Conservation (phyloP, 2,888 invertebrate genomes). For the Drosophila bunnanda region DNA sequence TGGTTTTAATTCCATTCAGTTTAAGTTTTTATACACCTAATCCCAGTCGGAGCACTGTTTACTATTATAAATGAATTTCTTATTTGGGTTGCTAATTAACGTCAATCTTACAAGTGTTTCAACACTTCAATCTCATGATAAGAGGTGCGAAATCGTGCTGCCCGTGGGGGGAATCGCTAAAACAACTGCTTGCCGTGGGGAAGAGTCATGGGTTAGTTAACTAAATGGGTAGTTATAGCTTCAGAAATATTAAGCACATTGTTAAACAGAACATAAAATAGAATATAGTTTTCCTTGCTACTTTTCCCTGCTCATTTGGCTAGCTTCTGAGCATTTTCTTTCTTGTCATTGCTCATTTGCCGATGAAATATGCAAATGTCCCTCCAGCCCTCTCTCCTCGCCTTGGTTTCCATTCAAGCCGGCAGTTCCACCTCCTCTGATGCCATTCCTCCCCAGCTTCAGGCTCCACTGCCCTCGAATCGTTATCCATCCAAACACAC, state of each 20-base stretch:
- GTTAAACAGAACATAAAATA: neutral
- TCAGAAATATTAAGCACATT: neutral
- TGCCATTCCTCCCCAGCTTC: slow-evolving; percentile 3
- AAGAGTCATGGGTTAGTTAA: slow-evolving; percentile 2
- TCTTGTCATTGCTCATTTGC: slow-evolving; percentile 25
- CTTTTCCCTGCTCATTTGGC: neutral
- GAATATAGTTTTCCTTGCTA: no score
- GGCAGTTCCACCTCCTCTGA: neutral
- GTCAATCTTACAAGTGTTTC: slow-evolving; percentile 2
- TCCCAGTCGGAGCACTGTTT: neutral
- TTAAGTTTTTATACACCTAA: neutral
- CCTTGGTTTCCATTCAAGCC: slow-evolving; percentile 23
- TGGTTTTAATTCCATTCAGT: slow-evolving; percentile 7
- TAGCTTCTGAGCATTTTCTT: neutral
- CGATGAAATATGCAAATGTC: slow-evolving; percentile 66
- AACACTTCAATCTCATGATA: slow-evolving; percentile 26
- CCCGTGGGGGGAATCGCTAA: slow-evolving; percentile 21
- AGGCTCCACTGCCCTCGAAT: slow-evolving; percentile 28
- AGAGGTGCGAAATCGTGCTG: slow-evolving; percentile 45
- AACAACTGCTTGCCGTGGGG: slow-evolving; percentile 23
- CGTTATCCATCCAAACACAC: slow-evolving; percentile 36
- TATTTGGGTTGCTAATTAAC: slow-evolving; percentile 39
- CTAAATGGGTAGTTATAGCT: neutral
- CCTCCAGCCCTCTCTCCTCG: slow-evolving; percentile 26
- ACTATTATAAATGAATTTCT: slow-evolving; percentile 16